Evolutionary conservation across 2,113 vertebrate genomes (phyloP).

Genomic region (Craseonycteris thonglongyai): DNA sequence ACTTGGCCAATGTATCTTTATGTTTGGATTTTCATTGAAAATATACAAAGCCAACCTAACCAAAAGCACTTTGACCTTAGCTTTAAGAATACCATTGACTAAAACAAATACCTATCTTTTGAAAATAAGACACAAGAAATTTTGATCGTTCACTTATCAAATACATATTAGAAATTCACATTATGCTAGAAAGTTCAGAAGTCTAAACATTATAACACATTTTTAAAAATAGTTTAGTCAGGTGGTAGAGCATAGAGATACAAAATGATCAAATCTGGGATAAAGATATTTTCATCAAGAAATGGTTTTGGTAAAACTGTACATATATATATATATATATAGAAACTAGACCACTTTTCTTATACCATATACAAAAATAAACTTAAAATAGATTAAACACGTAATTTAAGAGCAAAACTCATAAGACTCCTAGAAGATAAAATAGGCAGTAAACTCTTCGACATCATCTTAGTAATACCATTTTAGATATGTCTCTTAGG

Average conservation of each 20-base stretch:
- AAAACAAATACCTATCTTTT: background rate
- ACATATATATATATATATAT: too few relatives aligned
- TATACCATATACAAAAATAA: background rate
- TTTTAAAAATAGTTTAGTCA: background rate
- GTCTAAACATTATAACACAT: background rate
- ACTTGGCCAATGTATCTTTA: background rate
- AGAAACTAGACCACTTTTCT: background rate
- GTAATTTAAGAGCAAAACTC: background rate
- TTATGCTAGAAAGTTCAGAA: background rate
- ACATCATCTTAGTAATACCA: background rate
- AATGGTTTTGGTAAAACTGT: background rate
- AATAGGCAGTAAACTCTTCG: background rate
- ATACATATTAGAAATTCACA: background rate
- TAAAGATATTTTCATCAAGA: background rate
- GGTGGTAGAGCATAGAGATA: background rate
- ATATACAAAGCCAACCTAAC: background rate
- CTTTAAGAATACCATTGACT: background rate
- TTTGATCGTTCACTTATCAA: background rate
- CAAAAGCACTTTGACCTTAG: background rate
- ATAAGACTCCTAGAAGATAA: background rate
- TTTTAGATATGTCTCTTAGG: background rate
- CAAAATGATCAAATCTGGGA: background rate
- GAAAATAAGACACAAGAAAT: background rate
- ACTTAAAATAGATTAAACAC: background rate
- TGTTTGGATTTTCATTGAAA: background rate